Base-by-base conservation (phyloP, 2,888 invertebrate genomes). In the Lydus trimaculatus region DNA sequence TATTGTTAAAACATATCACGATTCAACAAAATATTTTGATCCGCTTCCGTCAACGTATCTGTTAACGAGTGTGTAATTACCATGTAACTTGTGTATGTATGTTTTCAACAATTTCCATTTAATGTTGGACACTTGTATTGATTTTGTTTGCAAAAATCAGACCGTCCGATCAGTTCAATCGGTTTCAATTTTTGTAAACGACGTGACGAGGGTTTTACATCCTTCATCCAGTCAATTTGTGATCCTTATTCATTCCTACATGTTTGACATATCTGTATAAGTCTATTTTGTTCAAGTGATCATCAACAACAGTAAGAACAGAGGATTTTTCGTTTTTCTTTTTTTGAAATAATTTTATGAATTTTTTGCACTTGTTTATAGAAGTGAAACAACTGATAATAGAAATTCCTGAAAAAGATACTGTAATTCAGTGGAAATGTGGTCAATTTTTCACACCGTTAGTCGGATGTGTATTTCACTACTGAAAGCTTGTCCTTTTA, bases 161-260 rank as follows among this genome's bases (percentile, higher is more conserved):
- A 1, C 13, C 15, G 33, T 36, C 15, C 36, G 36, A 36, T 36
- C 48, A 43, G 11, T 48, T 48, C 48, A 60, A 39, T 62, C 59
- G 64, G 64, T 67, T 67, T 64, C 61, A 62, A 67, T 68, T 68
- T 65, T 68, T 68, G 58, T 31, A 58, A 56, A 36, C 63, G 60
- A 31, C 56, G 52, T 68, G 68, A 68, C 61, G 65, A 68, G 68
- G 68, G 68, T 68, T 64, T 64, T 65, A 62, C 67, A 62, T 63
- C 58, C 62, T 65, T 48, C 62, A 65, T 68, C 61, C 67, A 61
- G 64, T 67, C 67, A 64, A 67, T 67, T 67, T 67, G 67, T 64
- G 67, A 67, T 67, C 67, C 61, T 56, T 63, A 67, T n/a, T 60
- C 60, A 60, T 28, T 60, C 28, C 33, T 60, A 60, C 64, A 64